Evolutionary conservation across 2,888 invertebrate species (phyloP), one percentile per base, ranked within the genome.

Genomic region (Lochmaea capreae): DNA sequence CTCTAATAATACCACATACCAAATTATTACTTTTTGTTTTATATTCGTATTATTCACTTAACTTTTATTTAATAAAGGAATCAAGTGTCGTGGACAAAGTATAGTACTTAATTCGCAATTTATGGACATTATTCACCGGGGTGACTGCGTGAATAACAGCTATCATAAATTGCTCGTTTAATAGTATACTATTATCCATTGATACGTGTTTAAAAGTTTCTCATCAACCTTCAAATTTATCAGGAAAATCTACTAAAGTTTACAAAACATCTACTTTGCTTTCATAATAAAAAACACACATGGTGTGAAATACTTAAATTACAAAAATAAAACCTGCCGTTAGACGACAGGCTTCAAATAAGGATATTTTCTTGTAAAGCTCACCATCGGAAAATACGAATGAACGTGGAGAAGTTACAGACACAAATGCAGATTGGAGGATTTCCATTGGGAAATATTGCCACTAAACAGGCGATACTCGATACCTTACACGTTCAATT

Each of bases 391-490:
- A 74, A 78, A 84, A 84, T 81, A 81, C 81, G 84, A 82, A 84
- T 84, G 84, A 84, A 83, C 79, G 77, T 80, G 82, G 83, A 84
- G 82, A 83, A 83, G 81, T 83, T 82, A 81, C 79, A 83, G 81
- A 79, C 81, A 77, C 80, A 79, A 78, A 83, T 83, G 80, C 81
- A 83, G 83, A 83, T 84, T 83, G 82, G 79, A 79, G 82, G 83
- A 84, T 84, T 83, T 80, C 81, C 81, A 80, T 76, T 78, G 77
- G 71, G 79, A 82, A 79, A 80, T 83, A 83, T 83, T 80, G 82
- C 79, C 81, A 79, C 78, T 75, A 68, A 71, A 73, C 70, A 71
- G 67, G 65, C 72, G 70, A 74, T 72, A 77, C 72, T 69, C 74
- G 65, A 69, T 70, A 70, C 69, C 62, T 66, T 66, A 70, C 73